Evolutionary conservation across 2,888 invertebrate species (phyloP), one percentile per base, ranked within the genome.

Genomic region (Gasteruption jaculator): DNA sequence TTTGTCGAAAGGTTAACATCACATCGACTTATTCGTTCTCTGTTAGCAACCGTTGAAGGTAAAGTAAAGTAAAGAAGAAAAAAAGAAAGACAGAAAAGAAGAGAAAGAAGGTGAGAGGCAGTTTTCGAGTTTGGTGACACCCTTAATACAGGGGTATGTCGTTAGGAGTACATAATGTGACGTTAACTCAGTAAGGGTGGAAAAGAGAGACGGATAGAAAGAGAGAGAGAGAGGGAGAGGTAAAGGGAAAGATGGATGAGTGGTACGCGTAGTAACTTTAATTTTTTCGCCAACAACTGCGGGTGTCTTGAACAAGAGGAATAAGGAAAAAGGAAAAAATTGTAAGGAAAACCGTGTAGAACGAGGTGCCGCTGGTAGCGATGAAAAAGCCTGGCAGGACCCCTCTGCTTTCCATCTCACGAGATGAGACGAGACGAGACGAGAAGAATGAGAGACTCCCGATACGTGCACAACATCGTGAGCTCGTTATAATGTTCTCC

Each of bases 391-490:
- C 10, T 24, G 34, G 29, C 21, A 31, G 36, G 41, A 36, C 15
- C 37, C 27, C 20, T 11, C 25, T 12, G 20, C n/a, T n/a, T n/a
- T n/a, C n/a, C n/a, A n/a, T n/a, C 16, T 36, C 35, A 15, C 24
- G 29, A 27, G 39, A 20, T 31, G 42, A 36, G 24, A 40, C 42
- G 21, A 20, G 26, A 34, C 24, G 32, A 26, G 34, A 31, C 25
- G 31, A 24, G 16, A 21, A 41, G 41, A 42, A 47, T 45, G 38
- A 42, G 33, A 27, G 43, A 38, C 50, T 46, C 46, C 46, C 41
- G 39, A 57, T 59, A 61, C 59, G 60, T 57, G 58, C 58, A 53
- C 58, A 52, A 61, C 59, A 58, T 61, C 50, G 52, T 49, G 55
- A 60, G 55, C 56, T 60, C 56, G 56, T 61, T 60, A 58, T 56